A percentile compares a stretch with the other conserved stretches of the same genome.
Evolutionary conservation across 2,797 vertebrate genomes (phyloP).

Genomic region (Spatula clypeata): DNA sequence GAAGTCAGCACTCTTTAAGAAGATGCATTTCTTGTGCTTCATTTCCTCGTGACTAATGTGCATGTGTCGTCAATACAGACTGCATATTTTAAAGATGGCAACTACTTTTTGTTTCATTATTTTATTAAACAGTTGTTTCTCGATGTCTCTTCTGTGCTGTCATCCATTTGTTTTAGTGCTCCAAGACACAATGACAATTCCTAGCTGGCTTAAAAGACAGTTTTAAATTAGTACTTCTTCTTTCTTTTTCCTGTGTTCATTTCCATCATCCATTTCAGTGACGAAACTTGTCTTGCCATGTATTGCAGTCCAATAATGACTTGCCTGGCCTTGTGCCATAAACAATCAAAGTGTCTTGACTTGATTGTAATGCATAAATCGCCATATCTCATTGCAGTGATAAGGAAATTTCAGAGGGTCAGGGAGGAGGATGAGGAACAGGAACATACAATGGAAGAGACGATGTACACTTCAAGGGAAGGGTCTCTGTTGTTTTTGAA

Average conservation of each 20-base stretch:
- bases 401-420: neutral
- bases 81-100: neutral
- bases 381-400: neutral
- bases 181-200: neutral
- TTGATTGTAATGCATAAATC: fast-evolving
- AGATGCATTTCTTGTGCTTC: neutral
- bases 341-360: conserved; percentile 26
- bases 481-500: neutral
- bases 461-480: neutral
- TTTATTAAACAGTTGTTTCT: neutral
- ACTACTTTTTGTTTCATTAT: neutral
- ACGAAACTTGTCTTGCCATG: neutral
- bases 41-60: neutral
- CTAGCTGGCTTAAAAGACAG: neutral
- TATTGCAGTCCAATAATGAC: conserved; percentile 1
- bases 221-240: conserved; percentile 14
- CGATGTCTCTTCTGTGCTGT: fast-evolving
- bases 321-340: conserved; percentile 38
- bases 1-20: neutral
- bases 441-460: neutral
- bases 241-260: conserved; percentile 16
- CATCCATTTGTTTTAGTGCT: neutral
- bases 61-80: neutral
- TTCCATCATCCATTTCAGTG: neutral
- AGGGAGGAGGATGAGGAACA: neutral